A percentile compares a stretch with the other conserved stretches of the same genome.
Evolutionary conservation across 2,888 invertebrate species (phyloP).

Genomic region (Apoda limacodes): DNA sequence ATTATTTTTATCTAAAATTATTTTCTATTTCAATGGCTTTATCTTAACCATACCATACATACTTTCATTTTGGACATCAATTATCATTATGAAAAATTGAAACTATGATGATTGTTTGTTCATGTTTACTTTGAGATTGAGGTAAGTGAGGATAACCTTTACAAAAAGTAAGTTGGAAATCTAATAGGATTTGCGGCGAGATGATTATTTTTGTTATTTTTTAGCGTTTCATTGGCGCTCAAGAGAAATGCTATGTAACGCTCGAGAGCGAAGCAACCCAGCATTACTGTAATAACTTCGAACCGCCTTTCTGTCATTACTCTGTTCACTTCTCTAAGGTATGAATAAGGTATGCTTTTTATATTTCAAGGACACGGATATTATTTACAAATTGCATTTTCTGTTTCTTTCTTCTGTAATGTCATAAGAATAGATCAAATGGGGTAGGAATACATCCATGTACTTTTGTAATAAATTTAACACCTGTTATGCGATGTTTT

Average conservation of each 20-base stretch:
- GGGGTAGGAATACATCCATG: no score
- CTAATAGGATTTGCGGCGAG: constrained; percentile 66
- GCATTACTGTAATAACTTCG: constrained; percentile 62
- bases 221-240: constrained; percentile 47
- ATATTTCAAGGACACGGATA: constrained; percentile 35
- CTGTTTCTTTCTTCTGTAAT: no score
- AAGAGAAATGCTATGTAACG: constrained; percentile 59
- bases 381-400: constrained; percentile 15
- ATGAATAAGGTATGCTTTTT: constrained; percentile 44
- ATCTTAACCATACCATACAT: constrained; percentile 36
- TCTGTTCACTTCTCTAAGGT: constrained; percentile 53
- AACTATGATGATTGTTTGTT: no score
- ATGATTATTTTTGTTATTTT: constrained; percentile 61
- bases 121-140: constrained; percentile 60
- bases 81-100: no score
- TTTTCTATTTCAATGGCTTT: constrained; percentile 34
- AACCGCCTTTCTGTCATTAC: constrained; percentile 63
- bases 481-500: no score
- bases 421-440: no score
- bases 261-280: constrained; percentile 58
- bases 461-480: no score
- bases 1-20: constrained; percentile 27
- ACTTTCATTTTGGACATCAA: constrained; percentile 49
- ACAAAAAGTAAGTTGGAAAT: constrained; percentile 64
- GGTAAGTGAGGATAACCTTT: constrained; percentile 58